Conservation (phyloP, 2,888 invertebrate genomes). For the Drosophila pegasa region DNA sequence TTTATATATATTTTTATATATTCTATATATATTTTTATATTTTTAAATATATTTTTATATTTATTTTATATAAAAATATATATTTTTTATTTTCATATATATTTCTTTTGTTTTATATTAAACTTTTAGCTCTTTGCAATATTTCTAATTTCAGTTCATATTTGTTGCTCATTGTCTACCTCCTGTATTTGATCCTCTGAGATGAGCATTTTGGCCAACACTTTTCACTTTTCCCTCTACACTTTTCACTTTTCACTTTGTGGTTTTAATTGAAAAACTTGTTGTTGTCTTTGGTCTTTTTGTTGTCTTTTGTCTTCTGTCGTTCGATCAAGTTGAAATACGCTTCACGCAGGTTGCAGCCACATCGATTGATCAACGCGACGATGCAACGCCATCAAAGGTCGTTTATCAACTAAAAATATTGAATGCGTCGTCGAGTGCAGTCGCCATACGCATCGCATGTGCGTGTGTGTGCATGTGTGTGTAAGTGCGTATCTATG, state of each 20-base stretch:
- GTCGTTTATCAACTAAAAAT: conserved; percentile 84
- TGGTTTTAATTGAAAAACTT: not conserved
- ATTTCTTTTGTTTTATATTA: conserved; percentile 31
- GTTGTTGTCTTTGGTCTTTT: not conserved
- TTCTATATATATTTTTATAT: too few species aligned
- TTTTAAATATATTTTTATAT: too few species aligned
- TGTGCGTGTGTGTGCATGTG: conserved; percentile 1
- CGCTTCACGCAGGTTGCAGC: conserved; percentile 25
- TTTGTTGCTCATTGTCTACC: conserved; percentile 59
- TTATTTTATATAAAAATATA: too few species aligned
- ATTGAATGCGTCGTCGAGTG: conserved; percentile 70
- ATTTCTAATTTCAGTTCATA: conserved; percentile 36
- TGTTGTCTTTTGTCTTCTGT: not conserved
- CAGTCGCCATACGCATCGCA: conserved; percentile 35
- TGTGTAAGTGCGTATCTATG: conserved; percentile 13
- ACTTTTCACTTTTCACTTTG: conserved; percentile 3
- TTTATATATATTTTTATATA: too few species aligned
- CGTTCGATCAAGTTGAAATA: conserved; percentile 9
- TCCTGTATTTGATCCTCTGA: conserved; percentile 84
- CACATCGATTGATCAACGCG: conserved; percentile 70
- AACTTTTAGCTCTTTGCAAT: conserved; percentile 12
- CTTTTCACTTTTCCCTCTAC: conserved; percentile 8
- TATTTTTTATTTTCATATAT: not conserved
- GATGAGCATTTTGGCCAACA: conserved; percentile 74
- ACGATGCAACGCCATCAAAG: conserved; percentile 84